phyloP scores from a whole-genome alignment of 2,888 invertebrate species.

The Exocentrus adspersus region DNA sequence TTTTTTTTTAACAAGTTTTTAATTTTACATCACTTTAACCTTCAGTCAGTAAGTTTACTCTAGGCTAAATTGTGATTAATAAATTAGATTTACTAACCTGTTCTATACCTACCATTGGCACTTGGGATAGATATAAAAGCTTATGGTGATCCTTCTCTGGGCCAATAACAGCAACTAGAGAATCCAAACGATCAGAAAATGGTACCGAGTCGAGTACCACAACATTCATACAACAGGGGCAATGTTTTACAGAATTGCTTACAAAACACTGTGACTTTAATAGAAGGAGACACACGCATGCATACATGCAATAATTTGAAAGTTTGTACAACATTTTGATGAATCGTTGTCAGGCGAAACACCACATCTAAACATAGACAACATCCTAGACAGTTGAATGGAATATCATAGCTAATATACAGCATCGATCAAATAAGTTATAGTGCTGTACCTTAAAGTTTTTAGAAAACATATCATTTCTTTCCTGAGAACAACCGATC shows the following conservation, averaged over 20 bases:
- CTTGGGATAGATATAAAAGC: constrained; percentile 69
- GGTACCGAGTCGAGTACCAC: constrained; percentile 32
- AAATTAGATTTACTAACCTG: constrained; percentile 53
- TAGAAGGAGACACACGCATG: constrained; percentile 38
- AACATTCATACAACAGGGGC: constrained; percentile 40
- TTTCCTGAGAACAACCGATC: constrained; percentile 22
- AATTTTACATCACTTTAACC: not conserved
- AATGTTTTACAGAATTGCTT: no score
- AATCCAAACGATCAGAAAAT: constrained; percentile 28
- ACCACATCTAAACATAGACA: constrained; percentile 6
- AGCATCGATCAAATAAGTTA: constrained; percentile 28
- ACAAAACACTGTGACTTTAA: constrained; percentile 7
- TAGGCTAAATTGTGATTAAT: not conserved
- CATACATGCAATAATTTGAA: constrained; percentile 39
- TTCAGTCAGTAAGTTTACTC: not conserved
- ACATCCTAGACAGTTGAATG: constrained; percentile 15
- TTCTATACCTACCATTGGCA: constrained; percentile 66
- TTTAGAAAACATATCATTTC: no score
- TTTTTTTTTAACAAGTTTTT: not conserved
- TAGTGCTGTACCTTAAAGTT: not conserved
- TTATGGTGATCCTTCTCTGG: constrained; percentile 69
- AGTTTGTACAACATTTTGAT: constrained; percentile 43
- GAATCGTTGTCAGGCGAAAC: constrained; percentile 22
- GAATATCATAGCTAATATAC: constrained; percentile 19
- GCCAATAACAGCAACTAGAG: constrained; percentile 67